Base-by-base conservation (phyloP, 2,888 invertebrate genomes). In the Taphrorychus bicolor region DNA sequence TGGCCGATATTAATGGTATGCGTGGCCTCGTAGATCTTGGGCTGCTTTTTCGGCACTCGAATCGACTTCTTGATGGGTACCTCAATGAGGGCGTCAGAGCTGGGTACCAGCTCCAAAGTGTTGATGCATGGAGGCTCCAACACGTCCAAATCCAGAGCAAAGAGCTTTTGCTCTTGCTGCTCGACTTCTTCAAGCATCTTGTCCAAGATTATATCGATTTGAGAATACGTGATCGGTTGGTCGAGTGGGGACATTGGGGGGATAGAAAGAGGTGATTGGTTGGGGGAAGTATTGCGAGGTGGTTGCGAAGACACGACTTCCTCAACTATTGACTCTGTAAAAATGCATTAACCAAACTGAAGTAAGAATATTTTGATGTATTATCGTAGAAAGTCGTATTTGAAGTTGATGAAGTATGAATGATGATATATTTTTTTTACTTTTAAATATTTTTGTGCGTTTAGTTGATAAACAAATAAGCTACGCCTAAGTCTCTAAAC, bases 171-270 rank as follows among this genome's bases (percentile, higher is more conserved):
- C 49, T 70, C 70, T 72, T 82, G 80, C 65, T 79, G 74, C 58
- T 83, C 82, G 1, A 82, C 82, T 75, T 83, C 82, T n/a, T 73
- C 73, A 19, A 83, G 73, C 81, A 83, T 83, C 60, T 78, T 77
- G 58, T 83, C 82, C 32, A 84, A 73, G 75, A 83, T 81, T 4
- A 76, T 79, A 62, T 83, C 82, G 41, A 83, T 81, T 74, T 83
- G 78, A 51, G 79, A 77, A 63, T 83, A 82, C 18, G 81, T 81
- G n/a, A 75, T 74, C 41, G 73, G 73, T 71, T 76, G 75, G 54
- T 5, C 32, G 32, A 32, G 32, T 5, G 32, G 65, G 63, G n/a
- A n/a, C n/a, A n/a, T n/a, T n/a, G n/a, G n/a, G n/a, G 67, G 65
- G 60, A n/a, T 40, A 14, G n/a, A 17, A 16, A 48, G 16, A 14